A percentile compares a stretch with the other conserved stretches of the same genome.
Conservation (phyloP, 2,113 vertebrate species). For the Sceloporus tristichus region DNA sequence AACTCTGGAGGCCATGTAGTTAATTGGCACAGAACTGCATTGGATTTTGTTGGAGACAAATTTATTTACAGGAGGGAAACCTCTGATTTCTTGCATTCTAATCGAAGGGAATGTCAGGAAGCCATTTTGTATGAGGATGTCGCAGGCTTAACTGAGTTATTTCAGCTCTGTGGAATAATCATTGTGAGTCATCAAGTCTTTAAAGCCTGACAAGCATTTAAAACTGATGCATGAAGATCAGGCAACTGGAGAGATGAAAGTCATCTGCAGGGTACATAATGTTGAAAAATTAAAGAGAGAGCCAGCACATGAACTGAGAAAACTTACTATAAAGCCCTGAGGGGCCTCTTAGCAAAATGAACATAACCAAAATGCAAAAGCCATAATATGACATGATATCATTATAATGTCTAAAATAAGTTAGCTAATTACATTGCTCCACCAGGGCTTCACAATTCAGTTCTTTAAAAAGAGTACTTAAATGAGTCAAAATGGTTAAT, state of each 20-base stretch:
- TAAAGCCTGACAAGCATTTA: conserved; percentile 21
- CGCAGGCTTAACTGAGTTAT: conserved; percentile 7
- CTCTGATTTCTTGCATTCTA: conserved; percentile 8
- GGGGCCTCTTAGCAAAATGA: conserved; percentile 30
- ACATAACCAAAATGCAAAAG: conserved; percentile 31
- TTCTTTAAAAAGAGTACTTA: conserved; percentile 32
- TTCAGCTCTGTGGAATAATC: conserved; percentile 6
- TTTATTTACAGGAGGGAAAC: background rate
- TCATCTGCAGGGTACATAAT: conserved; percentile 8
- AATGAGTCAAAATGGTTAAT: conserved; percentile 5
- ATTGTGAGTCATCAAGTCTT: conserved; percentile 19
- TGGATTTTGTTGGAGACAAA: background rate
- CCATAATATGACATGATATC: conserved; percentile 23
- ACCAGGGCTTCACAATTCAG: conserved; percentile 16
- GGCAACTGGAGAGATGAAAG: conserved; percentile 17
- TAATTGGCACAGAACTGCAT: background rate
- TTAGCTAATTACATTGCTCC: conserved; percentile 22
- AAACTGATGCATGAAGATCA: conserved; percentile 32
- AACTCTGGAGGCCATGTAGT: background rate
- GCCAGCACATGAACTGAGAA: conserved; percentile 23
- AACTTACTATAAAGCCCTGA: conserved; percentile 5
- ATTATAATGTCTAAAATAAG: conserved; percentile 33
- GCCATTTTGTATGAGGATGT: background rate
- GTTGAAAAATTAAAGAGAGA: conserved; percentile 33
- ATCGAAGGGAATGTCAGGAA: conserved; percentile 8